Evolutionary conservation across 2,888 invertebrate species (phyloP).

Genomic region (Himalopsyche tibetana): DNA sequence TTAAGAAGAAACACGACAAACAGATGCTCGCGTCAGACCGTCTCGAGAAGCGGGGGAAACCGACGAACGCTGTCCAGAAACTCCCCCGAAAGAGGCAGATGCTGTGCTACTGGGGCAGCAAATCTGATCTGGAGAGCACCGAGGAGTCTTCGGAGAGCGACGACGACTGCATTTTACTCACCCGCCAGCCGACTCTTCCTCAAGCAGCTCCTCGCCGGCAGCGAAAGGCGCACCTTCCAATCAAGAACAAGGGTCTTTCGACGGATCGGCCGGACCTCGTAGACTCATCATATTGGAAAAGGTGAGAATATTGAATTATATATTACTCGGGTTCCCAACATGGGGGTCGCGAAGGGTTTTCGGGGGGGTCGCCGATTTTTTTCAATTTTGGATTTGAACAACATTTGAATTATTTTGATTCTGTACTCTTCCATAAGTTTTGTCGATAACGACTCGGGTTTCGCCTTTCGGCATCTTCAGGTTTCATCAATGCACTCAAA

Average conservation of each 20-base stretch:
- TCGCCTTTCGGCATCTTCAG: too few species aligned
- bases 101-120: neutral
- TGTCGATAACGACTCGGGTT: too few species aligned
- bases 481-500: too few species aligned
- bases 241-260: slow-evolving; percentile 10
- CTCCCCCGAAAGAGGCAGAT: neutral
- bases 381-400: too few species aligned
- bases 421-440: too few species aligned
- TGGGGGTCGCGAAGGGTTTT: too few species aligned
- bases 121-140: slow-evolving; percentile 27
- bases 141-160: slow-evolving; percentile 51
- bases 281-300: slow-evolving; percentile 56
- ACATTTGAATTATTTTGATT: too few species aligned
- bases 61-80: neutral
- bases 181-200: neutral
- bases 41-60: slow-evolving; percentile 42
- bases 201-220: neutral
- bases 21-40: neutral
- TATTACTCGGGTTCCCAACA: neutral
- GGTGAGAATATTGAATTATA: slow-evolving; percentile 36
- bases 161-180: slow-evolving; percentile 43
- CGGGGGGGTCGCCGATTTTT: too few species aligned
- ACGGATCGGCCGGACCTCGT: slow-evolving; percentile 12
- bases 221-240: slow-evolving; percentile 48
- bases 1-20: slow-evolving; percentile 79